Evolutionary conservation across 2,888 invertebrate species (phyloP).

Genomic region (Cremastobaeus sp.): DNA sequence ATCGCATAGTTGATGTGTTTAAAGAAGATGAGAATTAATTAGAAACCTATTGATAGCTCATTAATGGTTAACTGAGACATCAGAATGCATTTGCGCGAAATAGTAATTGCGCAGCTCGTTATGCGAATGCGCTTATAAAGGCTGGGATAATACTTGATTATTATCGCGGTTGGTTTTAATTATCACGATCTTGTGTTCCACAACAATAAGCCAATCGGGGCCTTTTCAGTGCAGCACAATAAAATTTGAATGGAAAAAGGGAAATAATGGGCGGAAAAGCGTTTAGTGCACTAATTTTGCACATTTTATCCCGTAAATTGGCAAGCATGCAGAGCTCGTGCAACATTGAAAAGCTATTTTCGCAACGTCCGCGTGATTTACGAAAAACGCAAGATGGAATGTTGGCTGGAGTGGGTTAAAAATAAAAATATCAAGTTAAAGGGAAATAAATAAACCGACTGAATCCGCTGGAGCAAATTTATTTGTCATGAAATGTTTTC

Average conservation of each 20-base stretch:
- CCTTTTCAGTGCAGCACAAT: no score
- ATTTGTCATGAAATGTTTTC: not conserved
- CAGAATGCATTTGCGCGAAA: constrained; percentile 2
- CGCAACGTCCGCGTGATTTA: no score
- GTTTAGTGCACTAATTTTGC: no score
- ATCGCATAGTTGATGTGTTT: constrained; percentile 1
- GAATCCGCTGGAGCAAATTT: not conserved
- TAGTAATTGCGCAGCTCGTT: constrained; percentile 9
- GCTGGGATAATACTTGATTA: not conserved
- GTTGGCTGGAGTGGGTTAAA: no score
- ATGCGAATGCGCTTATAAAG: not conserved
- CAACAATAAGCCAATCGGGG: not conserved
- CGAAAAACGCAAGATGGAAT: no score
- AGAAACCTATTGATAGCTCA: constrained; percentile 19
- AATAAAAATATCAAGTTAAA: no score
- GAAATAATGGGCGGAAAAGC: no score
- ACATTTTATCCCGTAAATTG: no score
- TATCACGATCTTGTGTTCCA: not conserved
- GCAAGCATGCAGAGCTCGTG: no score
- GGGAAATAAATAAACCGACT: no score
- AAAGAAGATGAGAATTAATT: constrained; percentile 25
- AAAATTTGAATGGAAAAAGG: no score
- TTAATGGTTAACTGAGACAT: constrained; percentile 26
- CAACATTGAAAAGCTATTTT: no score
- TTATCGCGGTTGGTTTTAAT: not conserved